Evolutionary conservation across 2,113 vertebrate species (phyloP).

Genomic region (Callocephalon fimbriatum): DNA sequence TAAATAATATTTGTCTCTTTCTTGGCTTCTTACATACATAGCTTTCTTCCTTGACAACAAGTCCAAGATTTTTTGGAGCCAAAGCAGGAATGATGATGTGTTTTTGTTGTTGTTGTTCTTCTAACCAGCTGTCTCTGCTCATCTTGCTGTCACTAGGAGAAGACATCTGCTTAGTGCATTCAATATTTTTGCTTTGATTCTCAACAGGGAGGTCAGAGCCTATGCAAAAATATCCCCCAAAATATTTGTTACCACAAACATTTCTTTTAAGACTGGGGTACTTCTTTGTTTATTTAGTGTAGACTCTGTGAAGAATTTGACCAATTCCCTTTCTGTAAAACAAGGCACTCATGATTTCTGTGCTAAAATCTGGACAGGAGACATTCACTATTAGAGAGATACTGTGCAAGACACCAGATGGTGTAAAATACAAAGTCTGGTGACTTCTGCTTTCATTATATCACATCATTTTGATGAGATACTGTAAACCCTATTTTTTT

Average conservation of each 20-base stretch:
- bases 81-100: conserved; percentile 51
- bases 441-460: conserved; percentile 17
- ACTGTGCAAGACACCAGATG: background rate
- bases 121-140: conserved; percentile 69
- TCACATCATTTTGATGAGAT: background rate
- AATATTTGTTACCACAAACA: background rate
- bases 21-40: conserved; percentile 59
- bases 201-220: conserved; percentile 37
- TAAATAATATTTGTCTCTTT: conserved; percentile 61
- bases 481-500: background rate
- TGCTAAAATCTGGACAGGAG: background rate
- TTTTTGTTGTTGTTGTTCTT: conserved; percentile 67
- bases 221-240: background rate
- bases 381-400: background rate
- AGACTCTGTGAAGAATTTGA: background rate
- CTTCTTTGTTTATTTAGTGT: background rate
- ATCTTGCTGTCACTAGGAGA: conserved; percentile 64
- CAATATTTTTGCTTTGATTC: conserved; percentile 53
- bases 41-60: conserved; percentile 65
- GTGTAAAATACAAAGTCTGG: background rate
- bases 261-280: background rate
- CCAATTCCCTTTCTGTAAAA: background rate
- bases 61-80: conserved; percentile 61
- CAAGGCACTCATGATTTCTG: background rate
- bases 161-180: conserved; percentile 46